Evolutionary conservation across 2,888 invertebrate genomes (phyloP), one percentile per base, ranked within the genome.

Genomic region (Patella ulyssiponensis): DNA sequence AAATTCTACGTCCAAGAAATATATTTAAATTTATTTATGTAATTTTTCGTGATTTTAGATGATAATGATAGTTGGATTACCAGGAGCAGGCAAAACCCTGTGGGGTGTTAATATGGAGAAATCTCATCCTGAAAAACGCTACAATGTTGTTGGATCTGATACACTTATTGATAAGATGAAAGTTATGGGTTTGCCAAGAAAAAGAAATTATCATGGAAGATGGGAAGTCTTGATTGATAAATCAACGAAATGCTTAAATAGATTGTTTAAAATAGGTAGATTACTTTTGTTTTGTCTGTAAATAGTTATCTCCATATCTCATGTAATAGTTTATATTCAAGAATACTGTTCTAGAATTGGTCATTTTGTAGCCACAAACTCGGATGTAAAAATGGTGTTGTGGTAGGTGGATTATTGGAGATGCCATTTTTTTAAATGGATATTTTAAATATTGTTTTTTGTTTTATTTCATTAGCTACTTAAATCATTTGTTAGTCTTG

Each of bases 11-110:
- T 44, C 44, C 44, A 44, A 44, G 44, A 44, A 44, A 44, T 44
- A 44, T 9, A 44, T 33, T n/a, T n/a, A 33, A 7, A 44, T 9
- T 44, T n/a, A 64, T 20, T 20, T 11, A 7, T n/a, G 1, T 11
- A 74, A 44, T 44, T 44, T 44, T 44, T 44, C 44, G 1, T 44
- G 54, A 72, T 79, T 81, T 72, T 78, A 91, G 91, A 95, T 98
- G 84, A 95, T 98, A 81, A 95, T 98, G 93, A 95, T 98, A 94
- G 96, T 97, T 86, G 99, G 99, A 53, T 93, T 99, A 88, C 98
- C 98, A 0, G 97, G 96, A 56, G 93, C 95, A 15, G 98, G 99
- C 81, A 99, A 99, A 93, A 97, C 98, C 0, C 94, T 95, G 86
- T 99, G 98, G 98, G 96, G 95, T 0, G 93, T 93, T 73, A 94